A percentile compares a stretch with the other conserved stretches of the same genome.
Evolutionary conservation across 35 echinoderm and acorn worm species (phyloP).

Genomic region (Ophiothrix spiculata): DNA sequence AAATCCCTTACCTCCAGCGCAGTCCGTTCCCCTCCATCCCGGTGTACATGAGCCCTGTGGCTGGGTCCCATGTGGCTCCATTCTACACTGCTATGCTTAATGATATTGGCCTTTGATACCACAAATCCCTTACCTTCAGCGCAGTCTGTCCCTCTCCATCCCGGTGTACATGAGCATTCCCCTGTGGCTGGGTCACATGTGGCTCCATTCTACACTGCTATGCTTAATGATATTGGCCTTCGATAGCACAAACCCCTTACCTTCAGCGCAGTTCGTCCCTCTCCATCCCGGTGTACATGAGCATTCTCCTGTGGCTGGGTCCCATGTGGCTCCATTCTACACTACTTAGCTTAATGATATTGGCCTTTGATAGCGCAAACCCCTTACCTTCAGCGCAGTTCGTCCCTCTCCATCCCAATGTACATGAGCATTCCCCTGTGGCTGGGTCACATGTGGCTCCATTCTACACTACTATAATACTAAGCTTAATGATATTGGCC

Average conservation of each 20-base stretch:
- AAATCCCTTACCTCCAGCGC: slow-evolving; percentile 74
- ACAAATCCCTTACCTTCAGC: slow-evolving; percentile 62
- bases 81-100: too few relatives aligned
- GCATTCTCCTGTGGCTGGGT: slow-evolving; percentile 68
- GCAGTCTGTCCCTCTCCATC: slow-evolving; percentile 87
- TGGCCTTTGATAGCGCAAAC: too few relatives aligned
- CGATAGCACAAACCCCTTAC: too few relatives aligned
- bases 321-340: slow-evolving; percentile 77
- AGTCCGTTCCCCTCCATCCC: slow-evolving; percentile 88
- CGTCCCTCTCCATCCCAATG: slow-evolving; percentile 86
- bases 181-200: slow-evolving; percentile 70
- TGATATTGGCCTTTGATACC: too few relatives aligned
- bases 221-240: too few relatives aligned
- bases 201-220: too few relatives aligned
- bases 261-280: slow-evolving; percentile 66
- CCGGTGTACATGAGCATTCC: slow-evolving; percentile 73
- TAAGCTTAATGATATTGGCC: too few relatives aligned
- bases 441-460: slow-evolving; percentile 74
- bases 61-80: slow-evolving; percentile 66
- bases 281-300: slow-evolving; percentile 92
- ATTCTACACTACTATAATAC: too few relatives aligned
- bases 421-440: slow-evolving; percentile 75
- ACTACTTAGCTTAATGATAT: too few relatives aligned
- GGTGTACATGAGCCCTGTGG: slow-evolving; percentile 77
- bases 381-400: slow-evolving; percentile 74